A percentile compares a stretch with the other conserved stretches of the same genome.
phyloP scores from a whole-genome alignment of 2,113 vertebrate species.

The Ammodytes marinus region DNA sequence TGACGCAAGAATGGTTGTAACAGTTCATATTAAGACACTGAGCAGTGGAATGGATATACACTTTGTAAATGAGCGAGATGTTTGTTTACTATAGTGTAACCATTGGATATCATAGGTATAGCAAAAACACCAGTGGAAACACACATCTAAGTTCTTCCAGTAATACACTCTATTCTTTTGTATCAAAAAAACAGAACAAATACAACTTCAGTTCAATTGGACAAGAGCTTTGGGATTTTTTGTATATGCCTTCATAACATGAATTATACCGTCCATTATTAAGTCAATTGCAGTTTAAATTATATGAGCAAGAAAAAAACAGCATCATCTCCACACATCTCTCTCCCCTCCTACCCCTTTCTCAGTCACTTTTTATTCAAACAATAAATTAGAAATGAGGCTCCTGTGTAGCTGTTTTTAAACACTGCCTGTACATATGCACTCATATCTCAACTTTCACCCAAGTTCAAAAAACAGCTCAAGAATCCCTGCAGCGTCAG shows the following conservation, averaged over 20 bases:
- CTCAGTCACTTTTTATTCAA: background rate
- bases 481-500: constrained; percentile 47
- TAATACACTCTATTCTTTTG: background rate
- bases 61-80: constrained; percentile 10
- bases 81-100: background rate
- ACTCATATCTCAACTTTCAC: constrained; percentile 42
- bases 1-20: constrained; percentile 37
- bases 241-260: background rate
- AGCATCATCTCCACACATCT: background rate
- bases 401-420: background rate
- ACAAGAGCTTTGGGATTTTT: background rate
- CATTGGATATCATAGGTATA: background rate
- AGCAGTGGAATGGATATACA: background rate
- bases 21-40: constrained; percentile 37
- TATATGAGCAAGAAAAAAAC: background rate
- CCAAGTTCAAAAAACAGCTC: constrained; percentile 51
- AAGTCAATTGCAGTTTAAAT: background rate
- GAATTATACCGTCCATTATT: no score
- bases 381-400: background rate
- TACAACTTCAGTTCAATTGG: background rate
- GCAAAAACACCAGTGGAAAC: background rate
- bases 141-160: background rate
- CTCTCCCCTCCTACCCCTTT: background rate
- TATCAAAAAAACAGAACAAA: no score
- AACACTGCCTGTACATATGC: background rate